Base-by-base conservation (phyloP, 2,113 vertebrate species). In the Daphoenositta chrysoptera region DNA sequence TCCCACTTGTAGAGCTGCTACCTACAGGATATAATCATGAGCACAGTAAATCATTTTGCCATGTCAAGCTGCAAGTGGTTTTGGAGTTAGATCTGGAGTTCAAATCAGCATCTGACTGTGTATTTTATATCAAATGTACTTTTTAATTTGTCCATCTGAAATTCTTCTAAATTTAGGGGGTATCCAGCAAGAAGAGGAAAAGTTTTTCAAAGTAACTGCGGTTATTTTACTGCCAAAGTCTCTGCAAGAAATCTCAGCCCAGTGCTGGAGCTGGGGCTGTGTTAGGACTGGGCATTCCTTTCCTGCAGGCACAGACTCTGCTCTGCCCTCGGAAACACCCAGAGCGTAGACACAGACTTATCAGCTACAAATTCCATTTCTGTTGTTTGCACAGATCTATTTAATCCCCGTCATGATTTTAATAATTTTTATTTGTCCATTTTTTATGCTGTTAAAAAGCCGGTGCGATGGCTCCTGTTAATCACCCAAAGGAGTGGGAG, bases 61-160 rank as follows among this genome's bases (percentile, higher is more conserved):
- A 5, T 31, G 69, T 87, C 94, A 76, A 37, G 40, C 70, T 89
- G 89, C 53, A 20, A 96, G 87, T 69, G 81, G 50, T 71, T 93
- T 87, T 79, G 91, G 95, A 93, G 77, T 79, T 48, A 81, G 81
- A 89, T 61, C 73, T 20, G 11, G 89, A 76, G 89, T 37, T 96
- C 66, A 93, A 72, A 87, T 76, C 78, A 68, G 17, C 1, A 0
- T 20, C 84, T 63, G 85, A 65, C 82, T 89, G 48, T 50, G 83
- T 87, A 85, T 87, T 94, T 93, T 76, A 93, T 93, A 87, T 95
- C 61, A 85, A 65, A 91, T 39, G 94, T 76, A 76, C 84, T 91
- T 94, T 94, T 83, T 80, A 85, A 96, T 97, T 94, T 95, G 84
- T 77, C 84, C 71, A 30, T 85, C 84, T 61, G 78, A 94, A 93